Percentiles rank a stretch among this genome's conserved stretches.
Evolutionary conservation across 1,140 invertebrate species (phyloP).

Genomic region (Drosophila oshimai): DNA sequence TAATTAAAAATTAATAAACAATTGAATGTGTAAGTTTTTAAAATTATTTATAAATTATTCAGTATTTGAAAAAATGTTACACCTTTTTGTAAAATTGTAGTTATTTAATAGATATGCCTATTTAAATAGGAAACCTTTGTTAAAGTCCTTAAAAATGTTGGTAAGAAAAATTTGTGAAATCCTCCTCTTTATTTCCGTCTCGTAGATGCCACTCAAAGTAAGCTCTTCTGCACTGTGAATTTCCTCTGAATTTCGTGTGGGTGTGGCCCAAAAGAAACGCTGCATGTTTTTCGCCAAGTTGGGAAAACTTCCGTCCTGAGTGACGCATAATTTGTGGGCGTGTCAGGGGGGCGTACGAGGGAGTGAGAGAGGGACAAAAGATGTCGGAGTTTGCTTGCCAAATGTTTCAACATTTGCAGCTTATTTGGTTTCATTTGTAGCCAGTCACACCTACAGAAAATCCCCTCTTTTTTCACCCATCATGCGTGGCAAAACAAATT

Average conservation of each 20-base stretch:
- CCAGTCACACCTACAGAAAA: slow-evolving; percentile 65
- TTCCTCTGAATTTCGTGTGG: slow-evolving; percentile 31
- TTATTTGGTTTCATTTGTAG: slow-evolving; percentile 74
- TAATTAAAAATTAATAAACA: too few relatives aligned
- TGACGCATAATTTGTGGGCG: slow-evolving; percentile 52
- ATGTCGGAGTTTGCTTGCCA: slow-evolving; percentile 7
- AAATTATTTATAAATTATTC: too few relatives aligned
- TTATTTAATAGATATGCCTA: too few relatives aligned
- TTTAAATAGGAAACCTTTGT: not conserved
- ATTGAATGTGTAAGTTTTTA: too few relatives aligned
- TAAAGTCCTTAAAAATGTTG: too few relatives aligned
- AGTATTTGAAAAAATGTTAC: too few relatives aligned
- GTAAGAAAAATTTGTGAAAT: not conserved
- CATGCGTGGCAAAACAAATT: slow-evolving; percentile 78
- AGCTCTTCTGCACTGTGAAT: slow-evolving; percentile 10
- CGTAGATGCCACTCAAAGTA: slow-evolving; percentile 13
- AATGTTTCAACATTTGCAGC: slow-evolving; percentile 48
- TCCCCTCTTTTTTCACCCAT: slow-evolving; percentile 16
- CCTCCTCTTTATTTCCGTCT: not conserved
- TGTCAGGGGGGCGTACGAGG: not conserved
- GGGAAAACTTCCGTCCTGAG: slow-evolving; percentile 24
- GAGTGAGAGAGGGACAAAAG: not conserved
- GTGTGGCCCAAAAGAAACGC: slow-evolving; percentile 12
- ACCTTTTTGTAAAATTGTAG: too few relatives aligned
- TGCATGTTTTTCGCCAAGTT: slow-evolving; percentile 22